Percentiles rank a stretch among this genome's conserved stretches.
Evolutionary conservation across 2,888 invertebrate genomes (phyloP).

Genomic region (Erebia palarica): DNA sequence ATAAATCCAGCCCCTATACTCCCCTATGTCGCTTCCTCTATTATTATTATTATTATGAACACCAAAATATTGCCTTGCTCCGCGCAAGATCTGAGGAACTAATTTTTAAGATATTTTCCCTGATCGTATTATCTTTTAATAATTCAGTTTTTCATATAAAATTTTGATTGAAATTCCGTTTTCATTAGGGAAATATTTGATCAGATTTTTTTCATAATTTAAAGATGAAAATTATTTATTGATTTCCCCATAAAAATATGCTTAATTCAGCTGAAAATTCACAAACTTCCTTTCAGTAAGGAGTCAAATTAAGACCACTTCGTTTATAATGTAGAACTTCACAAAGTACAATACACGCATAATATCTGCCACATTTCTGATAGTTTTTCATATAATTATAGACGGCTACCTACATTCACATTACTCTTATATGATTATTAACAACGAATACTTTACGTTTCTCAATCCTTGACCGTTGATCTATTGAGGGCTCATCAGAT

Average conservation of each 20-base stretch:
- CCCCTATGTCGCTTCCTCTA: slow-evolving; percentile 65
- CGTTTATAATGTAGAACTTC: too few relatives aligned
- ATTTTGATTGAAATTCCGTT: slow-evolving; percentile 14
- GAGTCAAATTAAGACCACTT: too few relatives aligned
- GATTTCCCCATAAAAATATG: not conserved
- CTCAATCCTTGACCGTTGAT: too few relatives aligned
- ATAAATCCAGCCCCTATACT: slow-evolving; percentile 66
- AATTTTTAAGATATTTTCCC: slow-evolving; percentile 47
- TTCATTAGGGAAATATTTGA: slow-evolving; percentile 11
- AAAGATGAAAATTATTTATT: not conserved
- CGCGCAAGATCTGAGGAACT: slow-evolving; percentile 47
- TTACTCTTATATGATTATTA: too few relatives aligned
- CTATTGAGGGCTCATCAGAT: too few relatives aligned
- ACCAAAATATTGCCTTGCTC: slow-evolving; percentile 69
- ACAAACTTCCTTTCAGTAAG: too few relatives aligned
- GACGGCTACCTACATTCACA: too few relatives aligned
- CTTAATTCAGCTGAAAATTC: too few relatives aligned
- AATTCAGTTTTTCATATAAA: not conserved
- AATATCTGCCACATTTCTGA: too few relatives aligned
- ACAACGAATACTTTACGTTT: too few relatives aligned
- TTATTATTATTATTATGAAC: slow-evolving; percentile 78
- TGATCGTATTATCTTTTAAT: slow-evolving; percentile 35
- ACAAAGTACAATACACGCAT: too few relatives aligned
- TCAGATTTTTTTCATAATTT: not conserved
- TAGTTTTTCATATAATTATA: too few relatives aligned